Base-by-base conservation (phyloP, 2,888 invertebrate genomes). In the Poecilus cupreus region DNA sequence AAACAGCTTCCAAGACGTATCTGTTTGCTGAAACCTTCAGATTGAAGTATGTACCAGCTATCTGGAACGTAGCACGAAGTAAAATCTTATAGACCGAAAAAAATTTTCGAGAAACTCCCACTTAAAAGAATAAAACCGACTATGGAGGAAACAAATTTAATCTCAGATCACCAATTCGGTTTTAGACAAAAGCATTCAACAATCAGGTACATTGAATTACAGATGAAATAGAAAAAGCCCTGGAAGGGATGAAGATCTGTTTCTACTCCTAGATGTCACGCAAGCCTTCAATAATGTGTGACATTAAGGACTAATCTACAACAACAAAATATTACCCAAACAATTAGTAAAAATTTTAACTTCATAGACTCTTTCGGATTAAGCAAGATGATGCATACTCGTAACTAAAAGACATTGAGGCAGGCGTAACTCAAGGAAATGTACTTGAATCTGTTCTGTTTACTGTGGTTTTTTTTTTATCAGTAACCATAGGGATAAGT, bases 1-100 rank as follows among this genome's bases (percentile, higher is more conserved):
- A 20, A 84, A 84, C 49, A 85, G 83, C 82, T 85, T 10, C 84
- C 86, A 10, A 54, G 2, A 84, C 85, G 1, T 64, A 82, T 8
- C 46, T 86, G 0, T 83, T 83, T 6, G 86, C 86, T 70, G 84
- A 86, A 20, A 39, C 68, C 3, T 11, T 84, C 6, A 78, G 84
- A 83, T 32, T 84, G 32, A 72, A 82, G 3, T 85, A 85, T 22
- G 82, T 85, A 4, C 86, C 85, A 0, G 76, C 60, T 8, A 72
- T 84, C 54, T 87, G 86, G 84, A 86, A 87, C 81, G 20, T 51
- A 32, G 76, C 76, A 83, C 13, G 83, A 84, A 39, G 75, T 82
- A 68, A 83, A 82, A 20, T 85, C 83, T 18, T 84, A 85, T 32
- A 54, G 83, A 76, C 84, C 84, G 3, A 86, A 86, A 1, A 49